A percentile compares a stretch with the other conserved stretches of the same genome.
Conservation (phyloP, 2,888 invertebrate species). For the Hecatera dysodea region DNA sequence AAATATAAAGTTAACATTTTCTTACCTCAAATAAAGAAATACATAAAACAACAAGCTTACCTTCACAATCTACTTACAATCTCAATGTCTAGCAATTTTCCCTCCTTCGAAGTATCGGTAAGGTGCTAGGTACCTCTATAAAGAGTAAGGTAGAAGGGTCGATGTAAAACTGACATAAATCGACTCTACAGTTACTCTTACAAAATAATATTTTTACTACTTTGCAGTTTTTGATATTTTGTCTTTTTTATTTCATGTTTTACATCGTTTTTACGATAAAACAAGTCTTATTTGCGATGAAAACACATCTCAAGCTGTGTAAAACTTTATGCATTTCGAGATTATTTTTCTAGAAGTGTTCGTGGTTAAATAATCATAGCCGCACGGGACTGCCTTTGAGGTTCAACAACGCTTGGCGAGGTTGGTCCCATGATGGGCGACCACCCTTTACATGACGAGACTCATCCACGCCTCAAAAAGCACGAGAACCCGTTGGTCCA, state of each 20-base stretch:
- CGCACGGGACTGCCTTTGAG: too few relatives aligned
- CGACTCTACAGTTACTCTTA: constrained; percentile 1
- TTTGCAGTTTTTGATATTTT: constrained; percentile 10
- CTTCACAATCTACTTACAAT: constrained; percentile 13
- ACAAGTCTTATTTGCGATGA: neutral
- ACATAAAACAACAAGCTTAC: neutral
- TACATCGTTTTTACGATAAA: constrained; percentile 5
- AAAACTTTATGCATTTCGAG: neutral
- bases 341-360: too few relatives aligned
- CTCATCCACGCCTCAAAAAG: too few relatives aligned
- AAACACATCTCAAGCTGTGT: neutral
- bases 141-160: constrained; percentile 1
- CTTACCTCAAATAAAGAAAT: constrained; percentile 6
- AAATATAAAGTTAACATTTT: neutral
- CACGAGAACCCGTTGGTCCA: too few relatives aligned
- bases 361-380: too few relatives aligned
- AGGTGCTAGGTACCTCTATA: constrained; percentile 2
- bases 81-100: constrained; percentile 16
- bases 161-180: constrained; percentile 28
- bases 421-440: too few relatives aligned
- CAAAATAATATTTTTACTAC: constrained; percentile 18
- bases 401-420: too few relatives aligned
- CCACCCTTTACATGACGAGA: too few relatives aligned
- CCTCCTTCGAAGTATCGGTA: too few relatives aligned
- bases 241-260: constrained; percentile 11